Evolutionary conservation across 1,140 invertebrate genomes (phyloP).

Genomic region (Propsilocerus akamusi): DNA sequence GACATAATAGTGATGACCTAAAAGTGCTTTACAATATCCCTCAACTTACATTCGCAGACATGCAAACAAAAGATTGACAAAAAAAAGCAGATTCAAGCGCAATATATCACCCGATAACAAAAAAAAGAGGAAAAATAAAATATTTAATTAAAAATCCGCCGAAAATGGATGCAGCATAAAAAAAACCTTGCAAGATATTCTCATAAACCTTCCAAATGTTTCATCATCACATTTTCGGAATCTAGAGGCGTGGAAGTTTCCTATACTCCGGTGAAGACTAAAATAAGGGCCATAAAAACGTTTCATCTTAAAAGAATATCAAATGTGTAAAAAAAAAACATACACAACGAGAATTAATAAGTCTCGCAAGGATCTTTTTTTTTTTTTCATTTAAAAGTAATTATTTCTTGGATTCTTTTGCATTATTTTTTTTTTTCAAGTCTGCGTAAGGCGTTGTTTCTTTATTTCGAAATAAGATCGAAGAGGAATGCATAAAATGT

Average conservation of each 20-base stretch:
- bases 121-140: neutral
- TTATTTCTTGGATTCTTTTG: neutral
- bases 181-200: neutral
- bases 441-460: neutral
- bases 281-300: too few species aligned
- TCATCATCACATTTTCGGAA: neutral
- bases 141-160: constrained; percentile 3
- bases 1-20: neutral
- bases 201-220: constrained; percentile 4
- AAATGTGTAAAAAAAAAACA: too few species aligned
- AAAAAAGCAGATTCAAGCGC: neutral
- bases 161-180: neutral
- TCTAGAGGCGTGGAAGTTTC: neutral
- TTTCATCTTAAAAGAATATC: too few species aligned
- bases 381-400: neutral
- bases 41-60: neutral
- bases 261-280: too few species aligned
- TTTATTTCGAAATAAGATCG: constrained; percentile 2
- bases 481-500: constrained; percentile 3
- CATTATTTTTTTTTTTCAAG: neutral
- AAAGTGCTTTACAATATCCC: neutral
- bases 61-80: neutral
- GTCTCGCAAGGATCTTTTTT: neutral
- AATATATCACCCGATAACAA: constrained; percentile 3
- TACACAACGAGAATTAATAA: neutral